Evolutionary conservation across 2,797 vertebrate genomes (phyloP), one percentile per base, ranked within the genome.

Genomic region (Sebastes oblongus): DNA sequence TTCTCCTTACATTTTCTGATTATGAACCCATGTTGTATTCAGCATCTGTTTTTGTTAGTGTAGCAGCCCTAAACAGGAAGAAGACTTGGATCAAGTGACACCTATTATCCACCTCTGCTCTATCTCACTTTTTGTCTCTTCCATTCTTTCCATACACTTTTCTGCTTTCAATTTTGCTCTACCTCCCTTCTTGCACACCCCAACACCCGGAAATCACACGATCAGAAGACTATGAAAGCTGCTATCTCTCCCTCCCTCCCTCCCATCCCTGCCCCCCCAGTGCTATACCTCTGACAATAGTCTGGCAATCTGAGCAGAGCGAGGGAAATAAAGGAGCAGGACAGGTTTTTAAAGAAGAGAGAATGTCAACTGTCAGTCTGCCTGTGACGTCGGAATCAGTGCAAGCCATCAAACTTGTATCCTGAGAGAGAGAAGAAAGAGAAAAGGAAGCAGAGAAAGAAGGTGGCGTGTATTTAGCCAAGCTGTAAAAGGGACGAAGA

Each of bases 351-450:
- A 94, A 94, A 95, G 88, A 92, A 93, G 89, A 81, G 92, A 95
- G 94, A 96, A 96, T 96, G 96, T 96, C 95, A 96, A 95, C 95
- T 96, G 96, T 96, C 96, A 96, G 91, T 96, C 95, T 94, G 84
- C 64, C 85, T 87, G 89, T 82, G 90, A 92, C 62, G 93, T 72
- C 29, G 52, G 76, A 94, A 93, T 94, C 90, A 89, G 92, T 55
- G 32, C 36, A 66, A 87, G 88, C 88, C 89, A 90, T 92, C 92
- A 92, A 89, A 90, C 86, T 80, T 88, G 71, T 72, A 69, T 89
- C 86, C 80, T 79, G 78, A 83, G 86, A 82, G 85, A 86, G 78
- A 75, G 36, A 73, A 60, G 76, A 69, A 59, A 67, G 59, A 83
- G 75, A 74, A 85, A 85, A 72, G 56, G 27, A 64, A 65, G 58